Evolutionary conservation across 2,888 invertebrate species (phyloP), one percentile per base, ranked within the genome.

Genomic region (Plutella xylostella): DNA sequence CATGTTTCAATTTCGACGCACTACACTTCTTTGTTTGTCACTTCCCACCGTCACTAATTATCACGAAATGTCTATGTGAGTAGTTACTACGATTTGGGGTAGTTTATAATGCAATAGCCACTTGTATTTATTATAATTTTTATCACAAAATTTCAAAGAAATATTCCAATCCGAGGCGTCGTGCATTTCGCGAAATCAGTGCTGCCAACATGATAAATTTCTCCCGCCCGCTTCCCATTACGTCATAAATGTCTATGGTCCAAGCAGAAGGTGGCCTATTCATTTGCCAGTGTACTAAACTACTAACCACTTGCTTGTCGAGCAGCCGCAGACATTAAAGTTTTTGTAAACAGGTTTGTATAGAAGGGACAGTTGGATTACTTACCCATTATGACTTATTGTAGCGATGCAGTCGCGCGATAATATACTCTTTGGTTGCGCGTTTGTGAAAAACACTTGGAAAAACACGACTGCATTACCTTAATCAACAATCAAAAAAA

Each of bases 1-100:
- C 91, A 91, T 91, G 79, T 83, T 85, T 80, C 70, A 75, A 71
- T 31, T 42, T 75, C 65, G 68, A 78, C 77, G 78, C 82, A 80
- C 76, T 77, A 67, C 61, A 65, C 54, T 69, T 62, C 58, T 71
- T 71, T 75, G 60, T 77, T 78, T 70, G 73, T 79, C 77, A 78
- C 70, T 72, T 74, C 70, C 72, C 65, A 71, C 71, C 73, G 62
- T 75, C 79, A 79, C 76, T 66, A 63, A 63, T 65, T 72, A 63
- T 72, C 71, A 73, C 69, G 58, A 60, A 64, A 69, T 53, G 55
- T 68, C 55, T 61, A 65, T 58, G 51, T 58, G 68, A 68, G 62
- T 58, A 53, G 58, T 61, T 64, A 57, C 66, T 65, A 51, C 55
- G 53, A 55, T 60, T 51, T 50, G 52, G 55, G 53, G 66, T 54